Evolutionary conservation across 1,140 invertebrate genomes (phyloP).

Genomic region (Armadillidium nasatum): DNA sequence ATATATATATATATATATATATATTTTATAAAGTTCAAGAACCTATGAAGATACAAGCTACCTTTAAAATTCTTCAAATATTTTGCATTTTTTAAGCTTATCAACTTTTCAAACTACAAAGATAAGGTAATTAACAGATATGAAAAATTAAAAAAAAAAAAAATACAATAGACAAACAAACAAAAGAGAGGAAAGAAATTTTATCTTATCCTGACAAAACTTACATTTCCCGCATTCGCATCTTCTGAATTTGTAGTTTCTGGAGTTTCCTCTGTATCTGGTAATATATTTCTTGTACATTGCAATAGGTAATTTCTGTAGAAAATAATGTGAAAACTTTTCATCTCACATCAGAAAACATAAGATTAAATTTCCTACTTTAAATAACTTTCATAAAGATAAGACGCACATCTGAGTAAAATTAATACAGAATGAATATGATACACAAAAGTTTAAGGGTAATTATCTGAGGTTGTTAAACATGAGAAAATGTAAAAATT

Average conservation of each 20-base stretch:
- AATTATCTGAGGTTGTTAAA: not conserved
- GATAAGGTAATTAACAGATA: slow-evolving; percentile 5
- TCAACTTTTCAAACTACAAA: not conserved
- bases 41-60: no score
- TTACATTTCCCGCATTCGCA: slow-evolving; percentile 30
- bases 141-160: not conserved
- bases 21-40: no score
- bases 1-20: no score
- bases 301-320: slow-evolving; percentile 67
- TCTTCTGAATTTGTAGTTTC: slow-evolving; percentile 26
- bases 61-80: no score
- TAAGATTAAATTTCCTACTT: not conserved
- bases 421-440: not conserved
- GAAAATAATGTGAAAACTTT: not conserved
- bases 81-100: no score
- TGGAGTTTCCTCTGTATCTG: slow-evolving; percentile 51
- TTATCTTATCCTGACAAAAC: not conserved
- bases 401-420: not conserved
- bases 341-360: not conserved
- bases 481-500: not conserved
- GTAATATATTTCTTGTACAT: slow-evolving; percentile 59
- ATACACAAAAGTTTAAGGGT: not conserved
- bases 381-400: no score
- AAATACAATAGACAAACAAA: not conserved
- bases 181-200: not conserved